A percentile compares a stretch with the other conserved stretches of the same genome.
These are phyloP conservation scores for Petrophora chlorosata DNA, from an alignment of 2,888 invertebrate species.

Conservation along the genomic window DNA sequence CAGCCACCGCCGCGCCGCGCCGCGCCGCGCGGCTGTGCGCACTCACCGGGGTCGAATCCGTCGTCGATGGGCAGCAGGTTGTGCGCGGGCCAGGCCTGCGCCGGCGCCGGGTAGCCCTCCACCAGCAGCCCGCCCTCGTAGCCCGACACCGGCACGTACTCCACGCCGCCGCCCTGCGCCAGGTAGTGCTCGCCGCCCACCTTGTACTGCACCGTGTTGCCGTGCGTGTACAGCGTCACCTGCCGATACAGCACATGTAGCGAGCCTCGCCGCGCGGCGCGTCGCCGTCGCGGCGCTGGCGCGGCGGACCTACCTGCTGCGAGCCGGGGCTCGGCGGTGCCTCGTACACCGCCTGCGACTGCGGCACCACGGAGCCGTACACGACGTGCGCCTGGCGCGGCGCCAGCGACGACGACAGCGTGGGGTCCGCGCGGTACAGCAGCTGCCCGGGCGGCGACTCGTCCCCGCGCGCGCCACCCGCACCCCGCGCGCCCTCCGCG, in stretches of 20 bases:
- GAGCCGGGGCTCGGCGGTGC: slow-evolving; percentile 83
- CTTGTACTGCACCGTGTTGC: slow-evolving; percentile 83
- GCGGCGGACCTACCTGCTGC: slow-evolving; percentile 71
- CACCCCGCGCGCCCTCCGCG: slow-evolving; percentile 46
- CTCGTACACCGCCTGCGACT: slow-evolving; percentile 78
- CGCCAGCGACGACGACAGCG: slow-evolving; percentile 85
- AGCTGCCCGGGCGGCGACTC: slow-evolving; percentile 83
- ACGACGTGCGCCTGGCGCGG: slow-evolving; percentile 77
- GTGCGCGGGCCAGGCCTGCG: slow-evolving; percentile 76
- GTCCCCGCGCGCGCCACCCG: slow-evolving; percentile 61
- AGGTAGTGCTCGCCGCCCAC: slow-evolving; percentile 75
- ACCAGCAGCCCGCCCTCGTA: slow-evolving; percentile 77
- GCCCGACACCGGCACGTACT: slow-evolving; percentile 75
- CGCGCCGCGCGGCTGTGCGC: too few relatives aligned
- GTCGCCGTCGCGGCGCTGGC: neutral
- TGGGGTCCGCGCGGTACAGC: slow-evolving; percentile 87
- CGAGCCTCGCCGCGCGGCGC: neutral
- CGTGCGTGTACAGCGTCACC: slow-evolving; percentile 83
- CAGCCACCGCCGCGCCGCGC: too few relatives aligned
- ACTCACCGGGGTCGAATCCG: slow-evolving; percentile 76
- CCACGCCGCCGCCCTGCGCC: slow-evolving; percentile 66
- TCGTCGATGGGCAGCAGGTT: slow-evolving; percentile 76
- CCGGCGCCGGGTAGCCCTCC: slow-evolving; percentile 67
- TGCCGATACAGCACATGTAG: slow-evolving; percentile 38
- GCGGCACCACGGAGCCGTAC: slow-evolving; percentile 72